phyloP scores from a whole-genome alignment of 2,113 vertebrate species.

The Paramisgurnus dabryanus region DNA sequence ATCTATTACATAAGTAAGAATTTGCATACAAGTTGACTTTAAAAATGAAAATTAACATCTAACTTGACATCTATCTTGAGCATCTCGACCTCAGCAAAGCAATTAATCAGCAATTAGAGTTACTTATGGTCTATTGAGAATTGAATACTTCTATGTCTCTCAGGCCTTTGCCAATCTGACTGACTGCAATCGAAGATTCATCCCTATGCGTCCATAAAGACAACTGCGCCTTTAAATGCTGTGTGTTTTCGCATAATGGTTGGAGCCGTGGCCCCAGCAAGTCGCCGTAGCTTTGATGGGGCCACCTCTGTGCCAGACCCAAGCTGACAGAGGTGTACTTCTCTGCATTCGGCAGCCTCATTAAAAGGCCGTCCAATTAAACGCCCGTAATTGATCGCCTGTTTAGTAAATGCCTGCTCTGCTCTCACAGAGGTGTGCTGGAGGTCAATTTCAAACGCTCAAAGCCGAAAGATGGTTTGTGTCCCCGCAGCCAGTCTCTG shows the following conservation, averaged over 20 bases:
- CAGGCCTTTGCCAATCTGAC: background rate
- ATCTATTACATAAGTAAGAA: too few relatives aligned
- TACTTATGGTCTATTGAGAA: background rate
- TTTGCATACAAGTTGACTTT: too few relatives aligned
- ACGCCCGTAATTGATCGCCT: constrained; percentile 70
- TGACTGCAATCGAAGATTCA: background rate
- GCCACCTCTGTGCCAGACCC: constrained; percentile 65
- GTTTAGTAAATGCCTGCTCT: constrained; percentile 63
- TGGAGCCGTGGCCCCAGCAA: constrained; percentile 8
- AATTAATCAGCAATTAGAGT: background rate
- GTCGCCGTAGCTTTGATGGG: constrained; percentile 59
- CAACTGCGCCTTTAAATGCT: background rate
- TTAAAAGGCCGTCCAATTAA: constrained; percentile 60
- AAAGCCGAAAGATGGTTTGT: constrained; percentile 64
- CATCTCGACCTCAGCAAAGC: constrained; percentile 37
- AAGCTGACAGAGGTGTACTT: constrained; percentile 69
- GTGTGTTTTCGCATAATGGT: constrained; percentile 4
- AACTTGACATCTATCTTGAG: too few relatives aligned
- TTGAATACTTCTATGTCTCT: background rate
- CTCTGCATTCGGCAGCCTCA: constrained; percentile 72
- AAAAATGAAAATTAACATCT: too few relatives aligned
- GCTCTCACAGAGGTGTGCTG: constrained; percentile 64
- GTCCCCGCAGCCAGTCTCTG: constrained; percentile 59
- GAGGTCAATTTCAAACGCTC: constrained; percentile 72
- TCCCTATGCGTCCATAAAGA: background rate